Evolutionary conservation across 2,113 vertebrate genomes (phyloP).

Genomic region (Erythrocercus mccallii): DNA sequence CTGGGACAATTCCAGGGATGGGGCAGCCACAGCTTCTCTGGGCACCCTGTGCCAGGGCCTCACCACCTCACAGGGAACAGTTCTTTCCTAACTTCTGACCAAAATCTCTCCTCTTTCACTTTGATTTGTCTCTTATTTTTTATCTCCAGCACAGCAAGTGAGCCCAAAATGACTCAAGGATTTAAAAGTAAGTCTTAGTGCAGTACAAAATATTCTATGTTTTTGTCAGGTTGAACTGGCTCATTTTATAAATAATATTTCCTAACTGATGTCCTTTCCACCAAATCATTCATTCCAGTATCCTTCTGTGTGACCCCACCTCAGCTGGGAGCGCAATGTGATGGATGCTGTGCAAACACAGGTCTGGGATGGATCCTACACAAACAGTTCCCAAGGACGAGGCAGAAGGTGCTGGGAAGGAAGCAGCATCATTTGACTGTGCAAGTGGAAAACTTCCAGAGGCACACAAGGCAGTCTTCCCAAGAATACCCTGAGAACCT

Average conservation of each 20-base stretch:
- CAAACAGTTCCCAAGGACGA: not conserved
- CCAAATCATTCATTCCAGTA: not conserved
- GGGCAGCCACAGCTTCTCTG: not conserved
- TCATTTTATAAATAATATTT: not conserved
- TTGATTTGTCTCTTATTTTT: not conserved
- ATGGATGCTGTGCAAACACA: not conserved
- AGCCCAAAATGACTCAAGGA: not conserved
- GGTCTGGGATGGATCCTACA: not conserved
- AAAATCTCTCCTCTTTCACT: not conserved
- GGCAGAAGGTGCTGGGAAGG: not conserved
- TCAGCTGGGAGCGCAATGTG: not conserved
- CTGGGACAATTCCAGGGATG: not conserved
- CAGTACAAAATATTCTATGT: not conserved
- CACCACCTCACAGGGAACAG: rapidly evolving
- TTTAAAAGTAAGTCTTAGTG: not conserved
- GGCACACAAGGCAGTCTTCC: not conserved
- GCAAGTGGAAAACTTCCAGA: not conserved
- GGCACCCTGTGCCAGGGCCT: not conserved
- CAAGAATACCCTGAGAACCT: not conserved
- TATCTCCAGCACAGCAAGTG: not conserved
- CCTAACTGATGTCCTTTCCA: not conserved
- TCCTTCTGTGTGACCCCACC: not conserved
- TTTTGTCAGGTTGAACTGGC: not conserved
- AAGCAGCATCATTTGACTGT: not conserved
- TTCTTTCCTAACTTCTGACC: not conserved